Evolutionary conservation across 2,797 vertebrate genomes (phyloP).

Genomic region (Trachurus trachurus): DNA sequence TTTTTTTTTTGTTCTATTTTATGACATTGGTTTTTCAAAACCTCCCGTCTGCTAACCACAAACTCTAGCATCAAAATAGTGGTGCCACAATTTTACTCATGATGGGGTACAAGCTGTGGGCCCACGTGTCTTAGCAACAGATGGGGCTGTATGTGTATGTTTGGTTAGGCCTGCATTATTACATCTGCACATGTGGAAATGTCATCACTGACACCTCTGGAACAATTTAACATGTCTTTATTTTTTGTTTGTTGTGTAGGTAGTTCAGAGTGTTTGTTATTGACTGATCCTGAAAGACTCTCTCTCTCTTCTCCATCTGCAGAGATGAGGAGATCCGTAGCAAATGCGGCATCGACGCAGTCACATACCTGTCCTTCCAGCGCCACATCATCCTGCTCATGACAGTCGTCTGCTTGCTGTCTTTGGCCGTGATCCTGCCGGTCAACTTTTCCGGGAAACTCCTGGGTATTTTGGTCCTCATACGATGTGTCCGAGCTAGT

Average conservation of each 20-base stretch:
- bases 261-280: not conserved
- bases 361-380: conserved; percentile 97
- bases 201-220: not conserved
- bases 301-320: conserved; percentile 31
- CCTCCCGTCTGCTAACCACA: conserved; percentile 63
- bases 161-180: not conserved
- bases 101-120: conserved; percentile 49
- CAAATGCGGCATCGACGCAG: conserved; percentile 95
- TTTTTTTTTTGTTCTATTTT: conserved; percentile 68
- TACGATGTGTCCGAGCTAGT: conserved; percentile 35
- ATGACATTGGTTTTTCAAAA: conserved; percentile 71
- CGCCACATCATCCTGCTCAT: conserved; percentile 94
- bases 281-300: conserved; percentile 5
- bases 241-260: not conserved
- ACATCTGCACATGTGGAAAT: conserved; percentile 8
- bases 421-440: conserved; percentile 94
- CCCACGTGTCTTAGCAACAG: conserved; percentile 21
- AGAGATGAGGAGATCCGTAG: conserved; percentile 96
- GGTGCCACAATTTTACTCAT: conserved; percentile 54
- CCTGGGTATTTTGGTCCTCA: conserved; percentile 88
- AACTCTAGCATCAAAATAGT: conserved; percentile 49
- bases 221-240: not conserved
- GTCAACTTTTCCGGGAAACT: conserved; percentile 96
- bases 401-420: conserved; percentile 93
- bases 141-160: not conserved